phyloP scores from a whole-genome alignment of 2,888 invertebrate genomes.

The Nipponacmea schrenckii region DNA sequence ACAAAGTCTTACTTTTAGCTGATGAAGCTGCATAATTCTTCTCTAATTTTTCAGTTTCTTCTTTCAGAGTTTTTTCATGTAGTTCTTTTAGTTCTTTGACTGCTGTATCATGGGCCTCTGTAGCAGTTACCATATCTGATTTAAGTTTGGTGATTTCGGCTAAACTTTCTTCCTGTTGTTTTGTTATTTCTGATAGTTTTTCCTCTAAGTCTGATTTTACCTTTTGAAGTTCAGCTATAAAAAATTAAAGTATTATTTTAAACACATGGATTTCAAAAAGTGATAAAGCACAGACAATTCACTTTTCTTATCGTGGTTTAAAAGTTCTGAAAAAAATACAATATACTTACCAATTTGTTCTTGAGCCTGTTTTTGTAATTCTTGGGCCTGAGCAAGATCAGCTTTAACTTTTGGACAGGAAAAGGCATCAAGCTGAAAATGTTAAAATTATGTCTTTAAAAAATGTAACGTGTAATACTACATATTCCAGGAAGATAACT shows the following conservation, averaged over 20 bases:
- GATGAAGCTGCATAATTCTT: constrained; percentile 17
- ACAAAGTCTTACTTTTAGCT: no score
- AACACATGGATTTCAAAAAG: no score
- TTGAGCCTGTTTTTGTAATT: constrained; percentile 45
- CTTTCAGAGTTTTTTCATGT: constrained; percentile 39
- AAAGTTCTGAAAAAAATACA: no score
- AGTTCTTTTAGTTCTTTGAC: constrained; percentile 37
- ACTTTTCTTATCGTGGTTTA: no score
- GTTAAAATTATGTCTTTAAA: background rate
- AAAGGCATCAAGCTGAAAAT: constrained; percentile 72
- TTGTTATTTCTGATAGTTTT: constrained; percentile 30
- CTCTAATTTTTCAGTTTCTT: constrained; percentile 31
- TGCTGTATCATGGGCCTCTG: constrained; percentile 23
- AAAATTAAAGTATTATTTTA: background rate
- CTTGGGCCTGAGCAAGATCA: constrained; percentile 48
- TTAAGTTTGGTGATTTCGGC: constrained; percentile 20
- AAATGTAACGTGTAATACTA: no score
- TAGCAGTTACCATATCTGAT: constrained; percentile 4
- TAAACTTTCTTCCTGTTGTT: constrained; percentile 32
- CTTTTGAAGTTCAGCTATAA: constrained; percentile 36
- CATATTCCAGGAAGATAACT: no score
- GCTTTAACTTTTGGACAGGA: constrained; percentile 70
- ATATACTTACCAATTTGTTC: constrained; percentile 42
- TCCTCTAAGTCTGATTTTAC: constrained; percentile 33
- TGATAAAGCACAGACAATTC: no score